Conservation (phyloP, 1,140 invertebrate species). For the Scaptomyza pallida region DNA sequence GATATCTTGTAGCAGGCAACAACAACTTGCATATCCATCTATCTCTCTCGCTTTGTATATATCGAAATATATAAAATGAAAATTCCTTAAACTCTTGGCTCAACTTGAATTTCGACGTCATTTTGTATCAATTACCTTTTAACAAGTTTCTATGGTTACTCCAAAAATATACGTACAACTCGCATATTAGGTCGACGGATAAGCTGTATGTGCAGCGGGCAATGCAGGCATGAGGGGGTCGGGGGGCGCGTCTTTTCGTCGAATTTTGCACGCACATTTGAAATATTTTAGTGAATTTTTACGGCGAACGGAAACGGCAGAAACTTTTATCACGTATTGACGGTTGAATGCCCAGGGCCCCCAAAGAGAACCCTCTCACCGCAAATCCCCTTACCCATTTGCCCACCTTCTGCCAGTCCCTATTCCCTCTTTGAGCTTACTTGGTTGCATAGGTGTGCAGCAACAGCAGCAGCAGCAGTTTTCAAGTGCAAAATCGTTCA, state of each 20-base stretch:
- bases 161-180: conserved; percentile 3
- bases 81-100: conserved; percentile 12
- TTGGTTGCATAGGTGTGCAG: conserved; percentile 30
- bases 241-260: conserved; percentile 1
- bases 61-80: conserved; percentile 3
- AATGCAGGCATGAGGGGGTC: neutral
- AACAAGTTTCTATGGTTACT: conserved; percentile 60
- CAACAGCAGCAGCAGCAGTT: conserved; percentile 7
- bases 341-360: conserved; percentile 67
- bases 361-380: conserved; percentile 6
- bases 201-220: too few relatives aligned
- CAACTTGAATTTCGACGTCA: conserved; percentile 64
- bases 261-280: conserved; percentile 71
- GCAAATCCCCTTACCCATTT: neutral
- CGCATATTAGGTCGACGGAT: neutral
- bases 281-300: conserved; percentile 78
- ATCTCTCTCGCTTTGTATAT: too few relatives aligned
- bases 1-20: too few relatives aligned
- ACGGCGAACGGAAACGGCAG: conserved; percentile 70
- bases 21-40: too few relatives aligned
- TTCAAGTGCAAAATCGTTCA: conserved; percentile 66
- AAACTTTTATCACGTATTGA: conserved; percentile 80
- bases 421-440: neutral
- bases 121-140: conserved; percentile 79
- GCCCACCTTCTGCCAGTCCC: neutral